Evolutionary conservation across 2,113 vertebrate genomes (phyloP).

Genomic region (Malurus alboscapulatus): DNA sequence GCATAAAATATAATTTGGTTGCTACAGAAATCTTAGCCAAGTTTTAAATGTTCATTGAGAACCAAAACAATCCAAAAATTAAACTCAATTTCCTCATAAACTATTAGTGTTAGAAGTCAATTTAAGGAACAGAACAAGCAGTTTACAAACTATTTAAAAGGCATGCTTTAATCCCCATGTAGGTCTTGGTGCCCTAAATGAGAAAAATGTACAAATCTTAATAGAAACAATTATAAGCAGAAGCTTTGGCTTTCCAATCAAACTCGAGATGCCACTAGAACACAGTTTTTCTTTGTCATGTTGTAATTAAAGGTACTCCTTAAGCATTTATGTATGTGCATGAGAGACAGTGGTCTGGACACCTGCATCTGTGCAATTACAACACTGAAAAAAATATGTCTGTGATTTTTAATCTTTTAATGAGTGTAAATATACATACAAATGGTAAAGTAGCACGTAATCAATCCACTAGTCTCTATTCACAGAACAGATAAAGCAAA

Average conservation of each 20-base stretch:
- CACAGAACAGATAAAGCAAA: not conserved
- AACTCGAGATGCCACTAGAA: not conserved
- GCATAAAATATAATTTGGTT: conserved; percentile 42
- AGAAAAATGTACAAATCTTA: not conserved
- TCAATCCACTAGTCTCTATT: not conserved
- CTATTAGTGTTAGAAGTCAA: not conserved
- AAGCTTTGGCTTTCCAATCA: conserved; percentile 7
- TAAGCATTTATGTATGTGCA: not conserved
- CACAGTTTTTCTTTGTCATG: not conserved
- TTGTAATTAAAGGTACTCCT: not conserved
- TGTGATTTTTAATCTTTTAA: not conserved
- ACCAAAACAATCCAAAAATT: not conserved
- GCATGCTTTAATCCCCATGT: not conserved
- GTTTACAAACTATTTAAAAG: conserved; percentile 19
- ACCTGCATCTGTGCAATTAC: not conserved
- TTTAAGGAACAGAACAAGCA: conserved; percentile 1
- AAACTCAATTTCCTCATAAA: not conserved
- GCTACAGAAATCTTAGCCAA: conserved; percentile 39
- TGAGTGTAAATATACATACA: not conserved
- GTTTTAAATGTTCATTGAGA: conserved; percentile 10
- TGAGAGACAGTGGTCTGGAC: not conserved
- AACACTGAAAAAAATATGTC: not conserved
- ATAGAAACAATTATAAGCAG: not conserved
- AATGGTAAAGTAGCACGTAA: not conserved
- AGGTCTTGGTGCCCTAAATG: not conserved